Base-by-base conservation (phyloP, 2,113 vertebrate species). In the Noturus placidus region DNA sequence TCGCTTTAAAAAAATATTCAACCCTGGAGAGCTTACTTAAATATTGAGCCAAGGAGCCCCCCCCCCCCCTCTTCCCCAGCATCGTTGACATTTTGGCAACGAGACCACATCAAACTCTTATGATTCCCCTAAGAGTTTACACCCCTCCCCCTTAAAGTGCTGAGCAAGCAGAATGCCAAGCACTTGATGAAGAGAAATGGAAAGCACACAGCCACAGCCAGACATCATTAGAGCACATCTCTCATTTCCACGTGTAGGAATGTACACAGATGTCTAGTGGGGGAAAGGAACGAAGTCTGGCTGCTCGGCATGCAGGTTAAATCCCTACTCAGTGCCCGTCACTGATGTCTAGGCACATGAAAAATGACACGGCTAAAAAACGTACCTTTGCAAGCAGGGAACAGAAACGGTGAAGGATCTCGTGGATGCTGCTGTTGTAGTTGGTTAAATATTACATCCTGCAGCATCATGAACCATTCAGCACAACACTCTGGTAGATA, bases 11-110 rank as follows among this genome's bases (percentile, higher is more conserved):
- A 56, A 78, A 86, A 50, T 50, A 82, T 91, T 90, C 92, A 92
- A 92, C 93, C 90, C 90, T 83, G 80, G 84, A 90, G 92, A 86
- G 70, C 92, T 91, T 94, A 93, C 94, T 94, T 94, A 95, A 95
- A 94, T 94, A 95, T 94, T 95, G 94, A 94, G 92, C 89, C 93
- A 84, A 91, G 90, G 90, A 92, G 91, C n/a, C n/a, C n/a, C n/a
- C n/a, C n/a, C 3, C 38, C 42, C 30, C 69, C 59, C 17, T 83
- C 46, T 72, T 83, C 38, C 42, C n/a, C 70, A 50, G 69, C 52
- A 92, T 90, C 91, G 89, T 90, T 93, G 92, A 91, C 93, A 92
- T 93, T 80, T 92, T 93, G 91, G 91, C 93, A 94, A 89, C 89
- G 25, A 92, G 92, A 91, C 93, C 93, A 89, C 92, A 92, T 94